These are phyloP conservation scores for Itoplectis maculator DNA, from an alignment of 2,888 invertebrate species.

Conservation along the genomic window DNA sequence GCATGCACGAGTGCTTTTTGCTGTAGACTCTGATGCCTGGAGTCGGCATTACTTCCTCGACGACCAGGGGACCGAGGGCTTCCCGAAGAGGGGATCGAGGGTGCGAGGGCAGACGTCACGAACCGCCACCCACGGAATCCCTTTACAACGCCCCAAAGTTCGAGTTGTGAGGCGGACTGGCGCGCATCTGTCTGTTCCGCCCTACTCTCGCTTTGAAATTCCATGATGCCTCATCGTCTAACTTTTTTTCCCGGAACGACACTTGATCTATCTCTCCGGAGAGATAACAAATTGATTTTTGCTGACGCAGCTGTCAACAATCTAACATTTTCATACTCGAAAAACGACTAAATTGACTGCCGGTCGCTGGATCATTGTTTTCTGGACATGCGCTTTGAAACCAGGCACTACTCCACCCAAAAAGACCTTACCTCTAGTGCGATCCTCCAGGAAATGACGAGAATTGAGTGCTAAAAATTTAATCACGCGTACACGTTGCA, in stretches of 20 bases:
- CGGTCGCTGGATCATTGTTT: too few species aligned
- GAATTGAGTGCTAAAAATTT: too few species aligned
- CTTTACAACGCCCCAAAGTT: slow-evolving; percentile 11
- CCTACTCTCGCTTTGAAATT: not conserved
- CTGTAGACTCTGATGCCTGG: not conserved
- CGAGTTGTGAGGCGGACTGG: not conserved
- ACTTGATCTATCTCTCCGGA: not conserved
- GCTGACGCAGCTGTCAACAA: not conserved
- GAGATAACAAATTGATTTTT: not conserved
- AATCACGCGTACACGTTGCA: too few species aligned
- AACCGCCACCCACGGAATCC: not conserved
- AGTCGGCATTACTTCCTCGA: not conserved
- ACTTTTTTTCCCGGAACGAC: slow-evolving; percentile 1
- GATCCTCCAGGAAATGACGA: too few species aligned
- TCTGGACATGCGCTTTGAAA: too few species aligned
- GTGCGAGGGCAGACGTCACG: not conserved
- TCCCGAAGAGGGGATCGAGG: not conserved
- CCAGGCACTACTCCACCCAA: too few species aligned
- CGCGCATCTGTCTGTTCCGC: not conserved
- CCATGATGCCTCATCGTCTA: not conserved
- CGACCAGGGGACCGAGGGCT: not conserved
- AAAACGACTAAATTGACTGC: too few species aligned
- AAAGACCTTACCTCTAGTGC: too few species aligned
- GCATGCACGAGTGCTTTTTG: slow-evolving; percentile 1
- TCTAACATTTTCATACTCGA: not conserved